Evolutionary conservation across 2,113 vertebrate genomes (phyloP).

Genomic region (Cebus imitator): DNA sequence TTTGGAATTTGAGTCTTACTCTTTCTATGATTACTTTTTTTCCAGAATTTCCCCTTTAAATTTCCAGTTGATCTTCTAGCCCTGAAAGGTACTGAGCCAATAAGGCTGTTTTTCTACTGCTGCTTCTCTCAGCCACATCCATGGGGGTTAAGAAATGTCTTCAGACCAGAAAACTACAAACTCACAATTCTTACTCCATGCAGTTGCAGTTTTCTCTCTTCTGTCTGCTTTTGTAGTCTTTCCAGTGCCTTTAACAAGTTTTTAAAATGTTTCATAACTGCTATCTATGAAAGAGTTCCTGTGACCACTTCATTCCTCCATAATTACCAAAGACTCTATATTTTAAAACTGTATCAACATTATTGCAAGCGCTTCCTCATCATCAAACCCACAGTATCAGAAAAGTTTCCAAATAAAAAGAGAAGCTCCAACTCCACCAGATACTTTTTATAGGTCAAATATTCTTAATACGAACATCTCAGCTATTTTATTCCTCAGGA

Average conservation of each 20-base stretch:
- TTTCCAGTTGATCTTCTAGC: not conserved
- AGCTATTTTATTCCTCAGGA: not conserved
- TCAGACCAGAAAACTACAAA: not conserved
- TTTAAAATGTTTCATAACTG: not conserved
- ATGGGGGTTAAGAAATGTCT: not conserved
- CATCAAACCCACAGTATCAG: not conserved
- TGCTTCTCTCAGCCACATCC: not conserved
- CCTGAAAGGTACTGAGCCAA: not conserved
- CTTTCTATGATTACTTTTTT: not conserved
- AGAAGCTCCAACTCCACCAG: not conserved
- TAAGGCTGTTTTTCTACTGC: not conserved
- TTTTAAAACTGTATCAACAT: not conserved
- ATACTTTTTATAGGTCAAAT: not conserved
- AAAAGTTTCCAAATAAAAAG: constrained; percentile 15
- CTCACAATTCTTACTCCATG: not conserved
- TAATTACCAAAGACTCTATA: not conserved
- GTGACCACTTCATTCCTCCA: not conserved
- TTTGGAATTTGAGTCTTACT: not conserved
- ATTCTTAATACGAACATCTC: not conserved
- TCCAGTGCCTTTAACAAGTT: not conserved
- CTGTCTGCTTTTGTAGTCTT: not conserved
- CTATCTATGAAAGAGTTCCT: not conserved
- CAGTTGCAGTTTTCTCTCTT: not conserved
- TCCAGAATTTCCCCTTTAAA: not conserved
- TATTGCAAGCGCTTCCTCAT: not conserved